Conservation (phyloP, 1,140 invertebrate genomes). For the Scaptomyza pallida region DNA sequence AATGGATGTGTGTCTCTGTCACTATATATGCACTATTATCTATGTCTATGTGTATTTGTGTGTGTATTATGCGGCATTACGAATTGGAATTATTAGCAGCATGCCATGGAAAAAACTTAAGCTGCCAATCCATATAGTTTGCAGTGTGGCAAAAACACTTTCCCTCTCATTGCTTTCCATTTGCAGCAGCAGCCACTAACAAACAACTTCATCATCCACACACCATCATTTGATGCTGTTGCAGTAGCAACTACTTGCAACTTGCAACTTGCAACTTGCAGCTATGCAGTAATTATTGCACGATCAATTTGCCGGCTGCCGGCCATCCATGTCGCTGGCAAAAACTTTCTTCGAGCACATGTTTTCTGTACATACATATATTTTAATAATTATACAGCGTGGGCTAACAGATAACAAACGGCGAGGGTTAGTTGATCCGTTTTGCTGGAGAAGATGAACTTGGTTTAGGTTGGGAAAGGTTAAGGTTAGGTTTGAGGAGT, state of each 20-base stretch:
- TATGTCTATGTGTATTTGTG: constrained; percentile 1
- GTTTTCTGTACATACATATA: not conserved
- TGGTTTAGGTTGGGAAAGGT: not conserved
- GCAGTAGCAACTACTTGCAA: constrained; percentile 27
- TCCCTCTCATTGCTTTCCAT: constrained; percentile 76
- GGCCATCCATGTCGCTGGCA: constrained; percentile 74
- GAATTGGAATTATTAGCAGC: constrained; percentile 79
- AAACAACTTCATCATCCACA: constrained; percentile 44
- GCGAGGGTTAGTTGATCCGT: constrained; percentile 15
- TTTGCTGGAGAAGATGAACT: not conserved
- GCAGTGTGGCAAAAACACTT: constrained; percentile 62
- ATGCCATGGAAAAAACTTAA: constrained; percentile 82
- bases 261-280: constrained; percentile 51
- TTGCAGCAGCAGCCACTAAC: constrained; percentile 47
- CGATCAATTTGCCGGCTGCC: constrained; percentile 71
- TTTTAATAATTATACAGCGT: constrained; percentile 40
- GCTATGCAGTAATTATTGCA: constrained; percentile 82
- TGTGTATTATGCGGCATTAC: constrained; percentile 72
- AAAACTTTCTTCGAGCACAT: constrained; percentile 73
- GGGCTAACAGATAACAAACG: not conserved
- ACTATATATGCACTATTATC: constrained; percentile 12
- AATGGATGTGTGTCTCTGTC: constrained; percentile 47
- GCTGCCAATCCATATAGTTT: constrained; percentile 55
- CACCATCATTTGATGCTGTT: constrained; percentile 14
- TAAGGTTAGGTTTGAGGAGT: too few species aligned